Evolutionary conservation across 2,113 vertebrate species (phyloP).

Genomic region (Barbus barbus): DNA sequence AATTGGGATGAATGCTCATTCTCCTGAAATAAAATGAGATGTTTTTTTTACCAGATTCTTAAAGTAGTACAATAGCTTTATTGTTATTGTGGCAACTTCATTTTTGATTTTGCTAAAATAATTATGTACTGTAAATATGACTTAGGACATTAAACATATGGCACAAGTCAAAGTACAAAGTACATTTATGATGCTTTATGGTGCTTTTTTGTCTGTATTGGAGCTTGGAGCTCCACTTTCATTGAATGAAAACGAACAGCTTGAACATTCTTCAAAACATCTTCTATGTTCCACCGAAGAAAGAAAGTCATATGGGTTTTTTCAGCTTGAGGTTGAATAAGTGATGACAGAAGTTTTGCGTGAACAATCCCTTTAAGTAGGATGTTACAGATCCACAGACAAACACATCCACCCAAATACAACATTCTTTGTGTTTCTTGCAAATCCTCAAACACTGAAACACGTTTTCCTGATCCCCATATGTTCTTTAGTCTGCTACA

Average conservation of each 20-base stretch:
- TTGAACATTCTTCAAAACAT: neutral
- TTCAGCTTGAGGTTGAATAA: neutral
- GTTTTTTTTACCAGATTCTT: neutral
- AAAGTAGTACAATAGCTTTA: neutral
- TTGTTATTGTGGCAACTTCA: neutral
- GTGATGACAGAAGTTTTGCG: neutral
- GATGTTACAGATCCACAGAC: neutral
- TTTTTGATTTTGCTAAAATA: neutral
- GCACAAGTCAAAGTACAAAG: too few species aligned
- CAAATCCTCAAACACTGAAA: slow-evolving; percentile 14
- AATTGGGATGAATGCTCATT: neutral
- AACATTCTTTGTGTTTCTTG: neutral
- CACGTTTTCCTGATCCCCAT: neutral
- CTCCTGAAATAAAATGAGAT: neutral
- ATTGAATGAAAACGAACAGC: neutral
- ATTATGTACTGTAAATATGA: too few species aligned
- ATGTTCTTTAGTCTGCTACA: neutral
- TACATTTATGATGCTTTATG: too few species aligned
- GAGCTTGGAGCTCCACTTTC: neutral
- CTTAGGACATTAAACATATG: too few species aligned
- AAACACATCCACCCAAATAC: neutral
- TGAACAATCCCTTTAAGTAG: neutral
- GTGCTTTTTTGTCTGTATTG: too few species aligned
- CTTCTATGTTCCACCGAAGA: neutral
- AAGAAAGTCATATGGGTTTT: neutral